A percentile compares a stretch with the other conserved stretches of the same genome.
These are phyloP conservation scores for Coendou prehensilis DNA, from an alignment of 2,797 vertebrate genomes.

Conservation along the genomic window DNA sequence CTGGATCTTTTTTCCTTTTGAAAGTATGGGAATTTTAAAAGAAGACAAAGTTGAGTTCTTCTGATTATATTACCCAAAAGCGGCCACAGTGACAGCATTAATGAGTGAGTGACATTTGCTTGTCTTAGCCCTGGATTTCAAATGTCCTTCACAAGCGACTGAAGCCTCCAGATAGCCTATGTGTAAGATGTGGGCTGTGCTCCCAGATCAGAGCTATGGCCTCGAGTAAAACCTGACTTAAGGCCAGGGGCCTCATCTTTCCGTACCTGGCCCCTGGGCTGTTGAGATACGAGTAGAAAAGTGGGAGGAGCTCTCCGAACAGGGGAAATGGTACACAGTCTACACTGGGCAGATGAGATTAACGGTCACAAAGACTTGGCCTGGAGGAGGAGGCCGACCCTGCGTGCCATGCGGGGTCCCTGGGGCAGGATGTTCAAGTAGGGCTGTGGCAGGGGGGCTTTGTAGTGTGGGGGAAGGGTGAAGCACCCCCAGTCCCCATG, in stretches of 20 bases:
- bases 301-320: neutral
- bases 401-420: rapidly evolving
- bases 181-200: too few species aligned
- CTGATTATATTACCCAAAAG: neutral
- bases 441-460: neutral
- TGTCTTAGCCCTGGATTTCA: neutral
- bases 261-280: neutral
- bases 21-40: neutral
- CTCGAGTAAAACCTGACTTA: neutral
- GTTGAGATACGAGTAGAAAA: neutral
- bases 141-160: neutral
- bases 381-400: neutral
- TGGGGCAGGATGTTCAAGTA: neutral
- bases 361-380: neutral
- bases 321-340: neutral
- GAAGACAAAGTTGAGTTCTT: neutral
- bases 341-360: too few species aligned
- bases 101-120: neutral
- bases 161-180: neutral
- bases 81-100: neutral
- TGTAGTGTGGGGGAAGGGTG: neutral
- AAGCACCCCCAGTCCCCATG: neutral
- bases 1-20: neutral
- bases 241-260: neutral
- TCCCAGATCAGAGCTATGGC: neutral